A percentile compares a stretch with the other conserved stretches of the same genome.
Evolutionary conservation across 1,140 invertebrate species (phyloP).

Genomic region (Brevipalpus yothersi): DNA sequence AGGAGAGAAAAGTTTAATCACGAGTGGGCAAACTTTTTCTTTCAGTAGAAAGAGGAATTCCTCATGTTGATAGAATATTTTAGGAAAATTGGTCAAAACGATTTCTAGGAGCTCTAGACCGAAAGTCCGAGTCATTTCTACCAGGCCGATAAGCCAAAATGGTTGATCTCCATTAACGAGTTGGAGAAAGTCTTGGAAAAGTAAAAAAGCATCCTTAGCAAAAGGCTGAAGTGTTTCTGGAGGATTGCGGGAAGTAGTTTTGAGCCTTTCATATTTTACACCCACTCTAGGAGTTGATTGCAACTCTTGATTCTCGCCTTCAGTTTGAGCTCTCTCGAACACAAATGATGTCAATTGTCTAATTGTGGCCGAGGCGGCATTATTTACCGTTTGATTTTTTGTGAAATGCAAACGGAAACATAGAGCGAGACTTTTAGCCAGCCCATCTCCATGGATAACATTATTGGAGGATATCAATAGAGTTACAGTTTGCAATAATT

Average conservation of each 20-base stretch:
- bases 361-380: conserved; percentile 88
- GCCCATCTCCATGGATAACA: conserved; percentile 68
- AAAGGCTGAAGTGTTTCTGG: conserved; percentile 60
- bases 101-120: conserved; percentile 83
- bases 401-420: conserved; percentile 85
- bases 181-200: conserved; percentile 91
- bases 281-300: background rate
- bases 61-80: conserved; percentile 75
- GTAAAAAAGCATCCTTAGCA: conserved; percentile 76
- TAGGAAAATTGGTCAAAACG: conserved; percentile 65
- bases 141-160: conserved; percentile 76
- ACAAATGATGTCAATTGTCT: conserved; percentile 84
- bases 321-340: conserved; percentile 68
- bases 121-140: conserved; percentile 90
- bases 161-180: conserved; percentile 88
- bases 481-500: conserved; percentile 84
- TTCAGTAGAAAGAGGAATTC: conserved; percentile 87
- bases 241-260: conserved; percentile 16
- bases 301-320: conserved; percentile 18
- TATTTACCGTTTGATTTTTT: conserved; percentile 75
- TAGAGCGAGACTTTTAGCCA: conserved; percentile 77
- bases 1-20: conserved; percentile 91
- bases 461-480: conserved; percentile 75
- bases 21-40: conserved; percentile 83
- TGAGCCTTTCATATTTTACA: conserved; percentile 7